Evolutionary conservation across 2,888 invertebrate species (phyloP).

Genomic region (Drosophila sordidula): DNA sequence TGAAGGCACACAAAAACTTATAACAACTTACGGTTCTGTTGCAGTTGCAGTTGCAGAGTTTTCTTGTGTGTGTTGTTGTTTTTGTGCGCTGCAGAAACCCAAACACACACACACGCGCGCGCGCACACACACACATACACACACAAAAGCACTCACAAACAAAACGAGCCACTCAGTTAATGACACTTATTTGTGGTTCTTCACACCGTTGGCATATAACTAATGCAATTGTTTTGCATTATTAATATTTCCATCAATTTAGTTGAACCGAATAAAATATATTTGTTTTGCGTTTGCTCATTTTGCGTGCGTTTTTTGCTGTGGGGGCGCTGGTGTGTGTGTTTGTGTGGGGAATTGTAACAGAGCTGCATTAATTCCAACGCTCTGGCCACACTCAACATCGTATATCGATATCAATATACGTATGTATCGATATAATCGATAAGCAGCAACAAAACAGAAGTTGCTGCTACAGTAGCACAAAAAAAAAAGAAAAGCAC

Average conservation of each 20-base stretch:
- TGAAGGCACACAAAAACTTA: conserved; percentile 22
- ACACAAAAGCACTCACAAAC: conserved; percentile 19
- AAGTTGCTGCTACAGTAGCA: conserved; percentile 7
- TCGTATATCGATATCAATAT: conserved; percentile 1
- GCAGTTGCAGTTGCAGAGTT: conserved; percentile 44
- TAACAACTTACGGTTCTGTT: conserved; percentile 54
- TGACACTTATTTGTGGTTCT: conserved; percentile 36
- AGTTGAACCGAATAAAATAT: conserved; percentile 37
- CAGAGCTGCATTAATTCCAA: conserved; percentile 17
- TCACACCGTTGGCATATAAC: conserved; percentile 38
- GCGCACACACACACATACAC: conserved; percentile 15
- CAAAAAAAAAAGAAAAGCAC: conserved; percentile 11
- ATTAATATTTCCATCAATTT: conserved; percentile 40
- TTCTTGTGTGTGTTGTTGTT: conserved; percentile 32
- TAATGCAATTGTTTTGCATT: conserved; percentile 48
- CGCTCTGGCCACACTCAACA: conserved; percentile 33
- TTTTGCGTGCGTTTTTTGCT: conserved; percentile 45
- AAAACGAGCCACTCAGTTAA: conserved; percentile 29
- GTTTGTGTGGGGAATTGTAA: conserved; percentile 35
- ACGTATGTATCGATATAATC: conserved; percentile 30
- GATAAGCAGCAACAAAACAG: conserved; percentile 7
- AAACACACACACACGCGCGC: conserved; percentile 10
- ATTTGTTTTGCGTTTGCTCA: conserved; percentile 59
- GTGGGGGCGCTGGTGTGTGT: conserved; percentile 33
- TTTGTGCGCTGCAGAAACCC: conserved; percentile 36